Evolutionary conservation across 2,113 vertebrate genomes (phyloP), one percentile per base, ranked within the genome.

Genomic region (Sitta europaea): DNA sequence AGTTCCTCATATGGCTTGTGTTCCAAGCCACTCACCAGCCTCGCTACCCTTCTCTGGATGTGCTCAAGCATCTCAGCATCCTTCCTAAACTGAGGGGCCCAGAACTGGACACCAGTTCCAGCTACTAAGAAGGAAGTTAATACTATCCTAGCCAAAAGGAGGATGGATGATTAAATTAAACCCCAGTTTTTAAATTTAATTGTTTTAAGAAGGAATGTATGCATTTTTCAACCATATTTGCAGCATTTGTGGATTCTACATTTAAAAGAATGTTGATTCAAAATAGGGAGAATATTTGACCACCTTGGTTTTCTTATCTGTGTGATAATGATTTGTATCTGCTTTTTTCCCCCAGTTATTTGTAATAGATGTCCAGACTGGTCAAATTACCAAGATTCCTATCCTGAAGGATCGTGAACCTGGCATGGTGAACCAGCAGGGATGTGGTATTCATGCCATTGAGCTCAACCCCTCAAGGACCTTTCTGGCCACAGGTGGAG

Each of bases 391-490:
- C 24, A 98, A 99, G 97, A 99, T 99, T 95, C 99, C 99, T 87
- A 99, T 99, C 98, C 97, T 99, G 95, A 99, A 99, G 96, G 99
- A 99, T 96, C 97, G 98, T 48, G 99, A 99, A 66, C 97, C 97
- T 8, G 45, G 94, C 89, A 97, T 97, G 77, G 97, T 94, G 87
- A 99, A 99, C 94, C 99, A 99, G 94, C 99, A 99, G 97, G 98
- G 99, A 79, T 99, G 99, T 94, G 99, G 99, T 38, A 99, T 99
- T 97, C 99, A 99, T 35, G 99, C 99, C 68, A 99, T 99, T 14
- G 99, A 99, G 94, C 96, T 99, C 83, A 99, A 99, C 96, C 99
- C 99, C 38, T 99, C 99, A 1, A 98, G 98, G 91, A 99, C 99
- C 4, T 95, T 99, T 72, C 97, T 99, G 67, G 99, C 99, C 74